Evolutionary conservation across 2,888 invertebrate genomes (phyloP), one percentile per base, ranked within the genome.

Genomic region (Sipha maydis): DNA sequence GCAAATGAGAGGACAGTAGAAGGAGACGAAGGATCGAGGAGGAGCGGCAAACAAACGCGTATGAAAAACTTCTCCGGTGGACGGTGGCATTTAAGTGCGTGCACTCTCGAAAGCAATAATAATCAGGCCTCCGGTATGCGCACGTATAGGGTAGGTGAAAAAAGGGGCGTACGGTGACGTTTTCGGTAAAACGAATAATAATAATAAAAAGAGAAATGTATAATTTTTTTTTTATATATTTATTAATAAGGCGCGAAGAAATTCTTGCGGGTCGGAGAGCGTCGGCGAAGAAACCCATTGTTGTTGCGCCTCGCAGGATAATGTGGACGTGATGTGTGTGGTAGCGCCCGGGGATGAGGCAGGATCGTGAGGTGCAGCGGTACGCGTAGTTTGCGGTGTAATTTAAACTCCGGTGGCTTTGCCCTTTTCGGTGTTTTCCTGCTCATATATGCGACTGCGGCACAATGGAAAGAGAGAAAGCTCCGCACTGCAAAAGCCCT

Each of bases 111-210:
- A 71, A 61, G 75, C 83, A 83, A 75, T 83, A 61, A 79, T 83
- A 83, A 83, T 83, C 73, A 56, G 75, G 75, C 83, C 75, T 56
- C n/a, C 75, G 75, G 83, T 75, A 75, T 56, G 56, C 67, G n/a
- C 61, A 28, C 83, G 73, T 34, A 48, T 21, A 21, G n/a, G 48
- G 14, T 54, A 73, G 83, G 83, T 83, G 73, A 54, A 82, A 69
- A 69, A 71, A 28, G 25, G 83, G 9, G 19, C 9, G 80, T n/a
- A 25, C 41, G 79, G 3, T 28, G 56, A 56, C 28, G 41, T 41
- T 69, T 82, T 28, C 21, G 48, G 17, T 1, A 9, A 56, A 56
- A 56, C 56, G 56, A 56, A 56, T 21, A 21, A 21, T 56, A 56
- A 56, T 56, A 56, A 56, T 56, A 56, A 56, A 56, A 56, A 56